These are phyloP conservation scores for Clostera curtula DNA, from an alignment of 2,888 invertebrate species.

Conservation along the genomic window DNA sequence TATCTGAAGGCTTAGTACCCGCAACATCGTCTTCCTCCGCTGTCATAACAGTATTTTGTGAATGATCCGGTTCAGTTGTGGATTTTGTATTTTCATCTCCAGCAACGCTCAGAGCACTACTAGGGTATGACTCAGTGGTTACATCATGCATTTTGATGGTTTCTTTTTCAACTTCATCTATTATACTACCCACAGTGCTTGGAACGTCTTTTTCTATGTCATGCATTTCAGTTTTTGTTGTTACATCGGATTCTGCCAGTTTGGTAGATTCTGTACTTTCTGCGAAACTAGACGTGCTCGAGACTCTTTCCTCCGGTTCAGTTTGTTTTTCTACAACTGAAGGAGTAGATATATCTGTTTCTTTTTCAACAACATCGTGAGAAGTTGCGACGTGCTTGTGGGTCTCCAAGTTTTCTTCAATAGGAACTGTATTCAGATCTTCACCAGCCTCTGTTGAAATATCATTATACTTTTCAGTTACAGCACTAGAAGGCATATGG, in stretches of 20 bases:
- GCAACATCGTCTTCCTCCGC: conserved; percentile 14
- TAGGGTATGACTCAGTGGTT: conserved; percentile 1
- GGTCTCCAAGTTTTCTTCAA: conserved; percentile 10
- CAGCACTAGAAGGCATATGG: conserved; percentile 3
- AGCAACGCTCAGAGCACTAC: conserved; percentile 7
- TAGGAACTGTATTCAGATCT: conserved; percentile 19
- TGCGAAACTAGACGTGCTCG: conserved; percentile 8
- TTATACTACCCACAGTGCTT: conserved; percentile 18
- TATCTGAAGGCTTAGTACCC: conserved; percentile 1
- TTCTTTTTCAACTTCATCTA: conserved; percentile 21
- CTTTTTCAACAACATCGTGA: conserved; percentile 4
- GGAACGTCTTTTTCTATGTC: conserved; percentile 8
- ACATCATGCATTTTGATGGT: conserved; percentile 14
- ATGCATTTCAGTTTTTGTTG: conserved; percentile 11
- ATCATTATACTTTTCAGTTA: conserved; percentile 11
- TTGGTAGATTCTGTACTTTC: conserved; percentile 6
- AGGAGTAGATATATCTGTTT: conserved; percentile 6
- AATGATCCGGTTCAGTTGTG: conserved; percentile 22
- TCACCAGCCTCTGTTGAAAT: conserved; percentile 17
- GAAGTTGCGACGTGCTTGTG: conserved; percentile 7
- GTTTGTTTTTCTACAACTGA: conserved; percentile 6
- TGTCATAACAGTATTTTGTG: conserved; percentile 19
- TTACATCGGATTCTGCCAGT: conserved; percentile 6
- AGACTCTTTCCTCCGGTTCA: conserved; percentile 8
- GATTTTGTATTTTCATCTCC: conserved; percentile 6